Evolutionary conservation across 2,113 vertebrate species (phyloP).

Genomic region (Bolborhynchus lineola): DNA sequence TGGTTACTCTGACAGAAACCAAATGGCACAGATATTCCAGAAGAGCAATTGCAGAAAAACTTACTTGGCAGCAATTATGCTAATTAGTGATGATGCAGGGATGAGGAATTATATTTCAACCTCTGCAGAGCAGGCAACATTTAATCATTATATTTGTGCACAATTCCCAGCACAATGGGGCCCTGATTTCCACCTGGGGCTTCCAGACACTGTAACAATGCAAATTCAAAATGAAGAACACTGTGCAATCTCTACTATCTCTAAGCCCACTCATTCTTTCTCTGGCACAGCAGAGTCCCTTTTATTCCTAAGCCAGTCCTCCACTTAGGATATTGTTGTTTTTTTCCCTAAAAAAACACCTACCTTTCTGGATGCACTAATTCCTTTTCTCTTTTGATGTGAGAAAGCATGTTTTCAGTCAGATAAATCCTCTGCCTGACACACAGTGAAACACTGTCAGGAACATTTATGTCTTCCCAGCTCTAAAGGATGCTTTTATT

Average conservation of each 20-base stretch:
- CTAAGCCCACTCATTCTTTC: neutral
- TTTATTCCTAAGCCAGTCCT: neutral
- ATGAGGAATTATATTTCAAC: neutral
- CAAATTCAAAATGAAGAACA: conserved; percentile 11
- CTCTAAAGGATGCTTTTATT: neutral
- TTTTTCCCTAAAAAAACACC: neutral
- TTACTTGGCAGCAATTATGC: neutral
- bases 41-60: neutral
- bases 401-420: neutral
- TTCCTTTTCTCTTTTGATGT: neutral
- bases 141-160: conserved; percentile 7
- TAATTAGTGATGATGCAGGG: neutral
- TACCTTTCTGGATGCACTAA: neutral
- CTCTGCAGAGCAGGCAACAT: conserved; percentile 15
- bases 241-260: neutral
- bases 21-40: neutral
- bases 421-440: neutral
- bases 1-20: neutral
- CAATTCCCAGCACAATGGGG: neutral
- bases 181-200: conserved; percentile 10
- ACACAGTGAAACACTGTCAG: neutral
- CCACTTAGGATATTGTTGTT: neutral
- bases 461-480: neutral
- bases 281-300: neutral
- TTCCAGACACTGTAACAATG: neutral